Conservation (phyloP, 2,888 invertebrate genomes). For the Eucriotettix oculatus region DNA sequence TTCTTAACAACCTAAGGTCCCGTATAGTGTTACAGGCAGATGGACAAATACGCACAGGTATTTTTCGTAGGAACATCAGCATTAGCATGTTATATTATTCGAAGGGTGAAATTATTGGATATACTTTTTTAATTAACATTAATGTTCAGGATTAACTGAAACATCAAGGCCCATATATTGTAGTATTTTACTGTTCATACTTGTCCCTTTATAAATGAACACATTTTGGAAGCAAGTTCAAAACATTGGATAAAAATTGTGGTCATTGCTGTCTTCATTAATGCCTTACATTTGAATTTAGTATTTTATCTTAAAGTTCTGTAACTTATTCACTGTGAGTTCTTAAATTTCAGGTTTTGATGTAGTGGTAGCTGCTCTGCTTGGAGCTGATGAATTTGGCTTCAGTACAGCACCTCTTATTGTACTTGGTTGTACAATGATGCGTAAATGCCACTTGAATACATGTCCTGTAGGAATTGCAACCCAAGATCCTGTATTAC, state of each 20-base stretch:
- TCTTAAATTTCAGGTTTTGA: slow-evolving; percentile 51
- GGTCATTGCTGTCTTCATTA: too few species aligned
- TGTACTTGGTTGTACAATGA: slow-evolving; percentile 98
- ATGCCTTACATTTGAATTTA: too few species aligned
- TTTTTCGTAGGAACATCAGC: background rate
- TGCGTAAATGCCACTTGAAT: slow-evolving; percentile 98
- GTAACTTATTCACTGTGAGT: too few species aligned
- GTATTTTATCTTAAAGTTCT: too few species aligned
- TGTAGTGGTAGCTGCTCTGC: slow-evolving; percentile 82
- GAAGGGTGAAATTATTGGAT: too few species aligned
- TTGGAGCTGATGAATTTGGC: slow-evolving; percentile 97
- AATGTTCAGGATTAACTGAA: too few species aligned
- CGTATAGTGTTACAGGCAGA: slow-evolving; percentile 92
- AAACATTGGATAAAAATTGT: too few species aligned
- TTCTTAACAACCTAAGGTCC: slow-evolving; percentile 80
- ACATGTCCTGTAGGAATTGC: slow-evolving; percentile 99
- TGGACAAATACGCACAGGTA: slow-evolving; percentile 80
- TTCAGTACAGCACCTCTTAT: slow-evolving; percentile 97
- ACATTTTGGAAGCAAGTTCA: too few species aligned
- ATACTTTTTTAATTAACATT: too few species aligned
- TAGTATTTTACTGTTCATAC: too few species aligned
- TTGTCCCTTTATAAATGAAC: too few species aligned
- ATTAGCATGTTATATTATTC: background rate
- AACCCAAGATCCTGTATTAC: slow-evolving; percentile 88
- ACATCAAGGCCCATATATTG: too few species aligned